Base-by-base conservation (phyloP, 1,140 invertebrate species). In the Lordiphosa collinella region DNA sequence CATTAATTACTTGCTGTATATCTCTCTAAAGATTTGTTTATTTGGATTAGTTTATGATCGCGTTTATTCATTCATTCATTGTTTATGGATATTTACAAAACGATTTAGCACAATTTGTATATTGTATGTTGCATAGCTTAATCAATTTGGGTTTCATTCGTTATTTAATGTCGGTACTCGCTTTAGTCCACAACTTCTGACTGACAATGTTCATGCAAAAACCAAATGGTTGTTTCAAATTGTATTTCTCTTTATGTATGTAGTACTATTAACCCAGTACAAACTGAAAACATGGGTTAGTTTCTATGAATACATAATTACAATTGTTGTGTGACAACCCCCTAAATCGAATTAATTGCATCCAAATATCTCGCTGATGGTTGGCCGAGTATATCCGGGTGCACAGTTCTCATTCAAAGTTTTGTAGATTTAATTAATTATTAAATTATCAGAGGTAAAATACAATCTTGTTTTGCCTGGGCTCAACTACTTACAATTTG, bases 241-340 rank as follows among this genome's bases (percentile, higher is more conserved):
- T 29, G 41, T 32, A 12, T 31, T 40, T 36, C 11, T 36, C 11
- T 38, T 32, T 43, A 49, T 55, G 38, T 54, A 60, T 47, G 36
- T 60, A 46, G 55, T 52, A 53, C 50, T 59, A 55, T 40, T 25
- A 25, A 7, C 22, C 22, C 1, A 25, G 54, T 12, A n/a, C 47
- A 78, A 78, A 59, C 48, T 57, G 49, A 43, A 61, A 49, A 54
- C 40, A 59, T 60, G 76, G 29, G 38, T 60, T 57, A 12, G 29
- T 63, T 82, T 41, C 50, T 55, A 80, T 82, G 76, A 61, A 82
- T 82, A 82, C 52, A 79, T 71, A 80, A 84, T 80, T 80, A 82
- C 76, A 80, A 54, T 71, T 53, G 46, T 55, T 76, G 35, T 12
- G 34, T 40, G 34, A 76, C 76, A 71, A 56, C 41, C 35, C 50